phyloP scores from a whole-genome alignment of 2,888 invertebrate genomes.

The Drosophila cyrtoloma region DNA sequence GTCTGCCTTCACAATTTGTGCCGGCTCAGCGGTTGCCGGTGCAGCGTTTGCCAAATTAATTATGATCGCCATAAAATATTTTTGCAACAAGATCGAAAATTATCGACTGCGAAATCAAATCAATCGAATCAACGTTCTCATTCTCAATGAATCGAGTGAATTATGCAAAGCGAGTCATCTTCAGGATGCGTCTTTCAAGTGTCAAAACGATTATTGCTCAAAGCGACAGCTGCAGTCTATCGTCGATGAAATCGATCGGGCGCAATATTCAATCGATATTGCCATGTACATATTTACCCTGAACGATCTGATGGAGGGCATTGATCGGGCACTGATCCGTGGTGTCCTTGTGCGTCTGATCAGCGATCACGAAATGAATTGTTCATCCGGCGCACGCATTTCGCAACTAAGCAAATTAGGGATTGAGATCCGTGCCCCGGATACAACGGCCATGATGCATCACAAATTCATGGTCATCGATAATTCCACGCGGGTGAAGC shows the following conservation, averaged over 20 bases:
- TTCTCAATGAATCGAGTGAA: slow-evolving; percentile 59
- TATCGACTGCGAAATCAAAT: not conserved
- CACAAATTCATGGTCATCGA: slow-evolving; percentile 84
- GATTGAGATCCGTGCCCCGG: slow-evolving; percentile 79
- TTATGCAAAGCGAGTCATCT: slow-evolving; percentile 19
- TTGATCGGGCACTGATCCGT: slow-evolving; percentile 69
- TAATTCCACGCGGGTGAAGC: slow-evolving; percentile 56
- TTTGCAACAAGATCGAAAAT: not conserved
- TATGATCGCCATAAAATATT: not conserved
- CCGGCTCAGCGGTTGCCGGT: slow-evolving; percentile 31
- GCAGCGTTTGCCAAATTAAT: slow-evolving; percentile 43
- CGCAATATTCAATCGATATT: slow-evolving; percentile 80
- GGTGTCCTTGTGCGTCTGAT: slow-evolving; percentile 78
- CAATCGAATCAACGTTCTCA: slow-evolving; percentile 24
- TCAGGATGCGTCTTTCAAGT: not conserved
- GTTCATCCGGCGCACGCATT: slow-evolving; percentile 67
- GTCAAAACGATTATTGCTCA: slow-evolving; percentile 59
- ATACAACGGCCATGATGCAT: slow-evolving; percentile 79
- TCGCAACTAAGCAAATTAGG: slow-evolving; percentile 45
- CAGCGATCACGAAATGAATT: slow-evolving; percentile 78
- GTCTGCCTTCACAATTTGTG: slow-evolving; percentile 35
- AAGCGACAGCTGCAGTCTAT: slow-evolving; percentile 60
- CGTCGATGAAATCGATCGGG: slow-evolving; percentile 65
- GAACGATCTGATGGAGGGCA: slow-evolving; percentile 50
- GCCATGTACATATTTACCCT: slow-evolving; percentile 82